Base-by-base conservation (phyloP, 2,113 vertebrate species). In the Nerophis lumbriciformis region DNA sequence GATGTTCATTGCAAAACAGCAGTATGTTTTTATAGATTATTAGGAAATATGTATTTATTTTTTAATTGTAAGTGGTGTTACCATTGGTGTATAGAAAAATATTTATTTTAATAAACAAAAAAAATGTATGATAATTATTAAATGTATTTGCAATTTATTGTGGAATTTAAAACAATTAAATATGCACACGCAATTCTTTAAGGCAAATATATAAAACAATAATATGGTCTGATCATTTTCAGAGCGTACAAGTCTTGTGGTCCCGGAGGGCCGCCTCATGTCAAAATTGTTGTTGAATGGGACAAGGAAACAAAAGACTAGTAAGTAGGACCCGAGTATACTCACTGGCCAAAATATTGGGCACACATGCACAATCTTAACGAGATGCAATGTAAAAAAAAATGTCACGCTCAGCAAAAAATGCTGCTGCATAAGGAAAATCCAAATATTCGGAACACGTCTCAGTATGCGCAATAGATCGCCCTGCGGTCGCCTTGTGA, bases 221-320 rank as follows among this genome's bases (percentile, higher is more conserved):
- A 48, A 68, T n/a, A 0, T 63, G 14, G 0, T 4, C 19, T n/a
- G 44, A 6, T 75, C 36, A 8, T 64, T 7, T 52, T 12, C 77
- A 97, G 94, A 83, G 92, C 94, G 10, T 90, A 92, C 83, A 98
- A 97, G 74, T 97, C 95, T 0, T 98, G 95, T 51, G 95, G 95
- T 55, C 92, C 93, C 9, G 96, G 97, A 15, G 96, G 96, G n/a
- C 93, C 94, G 0, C 92, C 95, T 81, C 97, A 99, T 44, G 93
- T 99, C 82, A 99, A 99, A 81, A 88, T 99, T 49, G 94, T 99
- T 16, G 95, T 98, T 16, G 97, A 99, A 73, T 99, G 97, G 97
- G 97, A 99, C 91, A 96, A 95, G 72, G 97, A 99, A 82, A 98
- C 96, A 13, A 99, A 96, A 85, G 95, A 98, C 78, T 97, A 94